Conservation (phyloP, 2,888 invertebrate genomes). For the Leucophenga montana region DNA sequence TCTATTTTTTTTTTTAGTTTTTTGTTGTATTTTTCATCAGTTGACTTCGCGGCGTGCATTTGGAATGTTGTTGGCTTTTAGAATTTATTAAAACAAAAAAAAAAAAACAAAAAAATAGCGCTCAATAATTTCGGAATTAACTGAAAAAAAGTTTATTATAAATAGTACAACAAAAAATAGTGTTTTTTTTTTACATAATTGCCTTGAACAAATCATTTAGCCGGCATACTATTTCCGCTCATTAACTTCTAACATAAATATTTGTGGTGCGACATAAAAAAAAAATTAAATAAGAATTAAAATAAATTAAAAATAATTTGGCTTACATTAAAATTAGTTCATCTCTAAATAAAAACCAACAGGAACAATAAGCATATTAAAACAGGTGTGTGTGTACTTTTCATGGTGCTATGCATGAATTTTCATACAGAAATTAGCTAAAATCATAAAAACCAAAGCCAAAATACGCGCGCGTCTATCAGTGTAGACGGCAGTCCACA, state of each 20-base stretch:
- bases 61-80: slow-evolving; percentile 45
- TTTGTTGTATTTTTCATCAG: slow-evolving; percentile 45
- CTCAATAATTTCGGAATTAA: neutral
- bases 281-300: neutral
- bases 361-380: neutral
- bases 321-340: slow-evolving; percentile 6
- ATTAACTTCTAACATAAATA: neutral
- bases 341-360: neutral
- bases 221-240: neutral
- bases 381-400: neutral
- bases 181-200: neutral
- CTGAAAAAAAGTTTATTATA: neutral
- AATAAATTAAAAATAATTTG: neutral
- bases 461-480: no score
- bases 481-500: no score
- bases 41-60: slow-evolving; percentile 57
- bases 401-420: neutral
- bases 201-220: neutral
- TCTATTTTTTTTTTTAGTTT: slow-evolving; percentile 36
- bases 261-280: neutral
- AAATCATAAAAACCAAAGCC: neutral
- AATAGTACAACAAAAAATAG: neutral
- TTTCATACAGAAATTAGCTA: neutral
- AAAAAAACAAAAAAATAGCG: neutral
- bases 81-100: slow-evolving; percentile 1